Evolutionary conservation across 2,797 vertebrate species (phyloP).

Genomic region (Anniella stebbinsi): DNA sequence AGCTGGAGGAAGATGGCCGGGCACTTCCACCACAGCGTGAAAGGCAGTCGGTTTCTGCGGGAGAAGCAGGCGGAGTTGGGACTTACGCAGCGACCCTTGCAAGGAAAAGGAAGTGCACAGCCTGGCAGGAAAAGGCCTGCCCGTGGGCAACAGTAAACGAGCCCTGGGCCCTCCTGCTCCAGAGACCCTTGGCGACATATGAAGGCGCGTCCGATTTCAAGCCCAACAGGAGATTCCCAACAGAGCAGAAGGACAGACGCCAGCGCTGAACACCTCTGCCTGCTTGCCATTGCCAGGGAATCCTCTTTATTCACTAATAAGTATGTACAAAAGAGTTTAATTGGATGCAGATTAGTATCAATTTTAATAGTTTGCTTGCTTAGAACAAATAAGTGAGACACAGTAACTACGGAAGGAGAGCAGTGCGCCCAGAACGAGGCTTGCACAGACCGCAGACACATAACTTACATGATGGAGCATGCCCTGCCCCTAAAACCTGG

Average conservation of each 20-base stretch:
- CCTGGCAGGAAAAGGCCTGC: no score
- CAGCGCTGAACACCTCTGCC: not conserved
- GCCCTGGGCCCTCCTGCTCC: no score
- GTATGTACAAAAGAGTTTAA: conserved; percentile 61
- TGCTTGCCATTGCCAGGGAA: not conserved
- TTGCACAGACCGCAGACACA: fast-evolving
- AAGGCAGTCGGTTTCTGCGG: no score
- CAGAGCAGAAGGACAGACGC: not conserved
- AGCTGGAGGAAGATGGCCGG: no score
- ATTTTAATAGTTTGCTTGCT: conserved; percentile 48
- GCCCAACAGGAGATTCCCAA: not conserved
- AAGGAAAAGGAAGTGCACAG: no score
- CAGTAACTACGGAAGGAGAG: not conserved
- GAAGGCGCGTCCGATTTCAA: not conserved
- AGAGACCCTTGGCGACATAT: no score
- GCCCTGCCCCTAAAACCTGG: not conserved
- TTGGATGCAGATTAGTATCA: conserved; percentile 29
- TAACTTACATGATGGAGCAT: conserved; percentile 26
- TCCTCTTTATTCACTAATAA: conserved; percentile 62
- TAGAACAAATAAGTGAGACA: not conserved
- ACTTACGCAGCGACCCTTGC: no score
- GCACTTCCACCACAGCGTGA: no score
- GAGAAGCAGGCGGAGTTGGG: no score
- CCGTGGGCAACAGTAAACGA: no score
- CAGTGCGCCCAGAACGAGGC: not conserved